Conservation (phyloP, 1,140 invertebrate species). For the Ceratitis capitata region DNA sequence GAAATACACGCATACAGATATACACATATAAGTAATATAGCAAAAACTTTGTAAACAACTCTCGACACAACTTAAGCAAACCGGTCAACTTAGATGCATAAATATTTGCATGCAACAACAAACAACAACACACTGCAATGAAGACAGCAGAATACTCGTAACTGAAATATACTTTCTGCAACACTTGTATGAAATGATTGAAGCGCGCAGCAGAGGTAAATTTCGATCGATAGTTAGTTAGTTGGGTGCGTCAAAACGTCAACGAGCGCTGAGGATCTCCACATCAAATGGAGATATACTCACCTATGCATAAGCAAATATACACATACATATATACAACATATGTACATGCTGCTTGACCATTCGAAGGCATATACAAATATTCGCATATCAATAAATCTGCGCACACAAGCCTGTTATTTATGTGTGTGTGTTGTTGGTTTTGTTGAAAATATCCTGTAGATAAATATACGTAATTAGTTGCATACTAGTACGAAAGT, state of each 20-base stretch:
- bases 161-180: not conserved
- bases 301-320: not conserved
- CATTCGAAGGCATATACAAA: not conserved
- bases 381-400: not conserved
- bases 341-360: too few relatives aligned
- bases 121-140: not conserved
- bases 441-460: too few relatives aligned
- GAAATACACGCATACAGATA: too few relatives aligned
- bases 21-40: too few relatives aligned
- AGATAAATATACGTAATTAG: too few relatives aligned
- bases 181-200: conserved; percentile 6
- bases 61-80: conserved; percentile 7
- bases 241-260: not conserved
- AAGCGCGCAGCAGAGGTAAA: not conserved
- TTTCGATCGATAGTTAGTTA: not conserved
- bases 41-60: not conserved
- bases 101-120: conserved; percentile 24
- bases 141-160: not conserved
- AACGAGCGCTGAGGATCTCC: not conserved
- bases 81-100: not conserved
- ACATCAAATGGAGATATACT: not conserved
- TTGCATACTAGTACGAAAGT: too few relatives aligned
- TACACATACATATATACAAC: not conserved
- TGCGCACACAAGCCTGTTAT: not conserved
- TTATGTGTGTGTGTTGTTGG: too few relatives aligned